Evolutionary conservation across 2,797 vertebrate genomes (phyloP), one percentile per base, ranked within the genome.

Genomic region (Micropoecilia bifurca): DNA sequence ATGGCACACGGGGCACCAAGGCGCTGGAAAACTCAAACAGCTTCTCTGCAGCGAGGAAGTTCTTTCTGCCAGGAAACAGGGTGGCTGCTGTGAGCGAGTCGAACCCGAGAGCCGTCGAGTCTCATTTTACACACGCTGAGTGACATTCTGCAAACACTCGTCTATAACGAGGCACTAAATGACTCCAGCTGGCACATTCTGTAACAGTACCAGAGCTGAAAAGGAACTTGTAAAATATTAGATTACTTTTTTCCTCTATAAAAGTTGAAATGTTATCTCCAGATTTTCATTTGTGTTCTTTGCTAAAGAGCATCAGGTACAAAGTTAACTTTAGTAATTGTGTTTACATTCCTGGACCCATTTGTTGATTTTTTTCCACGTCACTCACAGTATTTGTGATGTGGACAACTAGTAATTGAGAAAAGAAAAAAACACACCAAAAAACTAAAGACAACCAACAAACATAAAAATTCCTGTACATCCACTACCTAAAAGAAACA

Each of bases 131-230:
- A 77, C 76, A 77, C 36, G 76, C 76, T 28, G 82, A 33, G 61
- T 39, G 81, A 80, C 33, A 80, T 83, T 86, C 81, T 83, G 75
- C 75, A 85, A 87, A 91, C 78, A 83, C 80, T 36, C 30, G 72
- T 48, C 75, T 43, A 47, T 79, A 77, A 88, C 89, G 61, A 84
- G 71, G 86, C 41, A 63, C 46, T 3, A 1, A 87, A 82, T 73
- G 7, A 71, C 66, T 83, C 73, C 73, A 43, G 85, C 61, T 78
- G 45, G 46, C 28, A n/a, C 61, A 28, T 28, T 76, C n/a, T 48
- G 43, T 3, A 68, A 20, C 63, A 16, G 8, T 16, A 53, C 46
- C 16, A 20, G 71, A 47, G 57, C 3, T 25, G 45, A 28, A 45
- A 39, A 22, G 71, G 3, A 68, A 53, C 28, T 28, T 0, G 28